Percentiles rank a stretch among this genome's conserved stretches.
Conservation (phyloP, 92 coral and sea anemone species). For the Epizoanthus illoricatus region DNA sequence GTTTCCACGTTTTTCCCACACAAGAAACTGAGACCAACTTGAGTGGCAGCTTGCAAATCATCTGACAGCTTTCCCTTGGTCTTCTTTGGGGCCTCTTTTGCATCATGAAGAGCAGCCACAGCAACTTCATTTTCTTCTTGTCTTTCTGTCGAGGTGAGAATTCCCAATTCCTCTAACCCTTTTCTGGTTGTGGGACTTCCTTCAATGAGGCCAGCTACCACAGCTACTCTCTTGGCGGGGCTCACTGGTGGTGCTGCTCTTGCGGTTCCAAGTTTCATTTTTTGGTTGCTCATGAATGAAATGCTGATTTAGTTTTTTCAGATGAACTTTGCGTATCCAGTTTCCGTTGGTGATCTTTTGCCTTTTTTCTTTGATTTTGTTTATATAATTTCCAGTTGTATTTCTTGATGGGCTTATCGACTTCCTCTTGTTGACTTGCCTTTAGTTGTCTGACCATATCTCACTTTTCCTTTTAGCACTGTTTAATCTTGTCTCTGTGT, state of each 20-base stretch:
- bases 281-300: no score
- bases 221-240: slow-evolving; percentile 7
- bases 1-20: slow-evolving; percentile 22
- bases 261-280: background rate
- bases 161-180: background rate
- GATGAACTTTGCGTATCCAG: no score
- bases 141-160: background rate
- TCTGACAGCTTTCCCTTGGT: background rate
- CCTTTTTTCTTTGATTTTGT: no score
- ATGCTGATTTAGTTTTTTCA: no score
- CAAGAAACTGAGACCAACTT: slow-evolving; percentile 18
- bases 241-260: background rate
- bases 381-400: no score
- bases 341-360: no score
- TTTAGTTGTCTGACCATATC: no score
- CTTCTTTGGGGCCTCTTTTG: slow-evolving; percentile 10
- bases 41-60: slow-evolving; percentile 24
- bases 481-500: no score
- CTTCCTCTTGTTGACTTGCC: no score
- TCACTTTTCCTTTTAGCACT: no score
- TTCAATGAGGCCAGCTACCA: background rate
- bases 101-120: slow-evolving; percentile 7
- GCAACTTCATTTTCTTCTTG: background rate
- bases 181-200: slow-evolving; percentile 5
- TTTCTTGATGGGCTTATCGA: no score